phyloP scores from a whole-genome alignment of 2,888 invertebrate genomes.

The Philereme vetulata region DNA sequence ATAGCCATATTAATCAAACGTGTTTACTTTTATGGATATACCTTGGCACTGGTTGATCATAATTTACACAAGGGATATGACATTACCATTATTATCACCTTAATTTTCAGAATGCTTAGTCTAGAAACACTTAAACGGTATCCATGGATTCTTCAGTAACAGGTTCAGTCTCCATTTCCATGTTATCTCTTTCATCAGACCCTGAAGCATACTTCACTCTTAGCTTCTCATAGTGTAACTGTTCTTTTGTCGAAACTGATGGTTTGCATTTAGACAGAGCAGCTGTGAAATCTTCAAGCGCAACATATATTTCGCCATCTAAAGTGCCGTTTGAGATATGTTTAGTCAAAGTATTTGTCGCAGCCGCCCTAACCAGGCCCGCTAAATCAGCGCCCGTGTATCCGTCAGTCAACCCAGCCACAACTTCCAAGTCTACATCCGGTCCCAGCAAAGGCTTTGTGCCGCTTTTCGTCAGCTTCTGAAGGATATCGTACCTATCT shows the following conservation, averaged over 20 bases:
- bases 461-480: slow-evolving; percentile 94
- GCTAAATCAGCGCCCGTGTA: slow-evolving; percentile 98
- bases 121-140: slow-evolving; percentile 62
- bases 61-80: slow-evolving; percentile 45
- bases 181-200: slow-evolving; percentile 69
- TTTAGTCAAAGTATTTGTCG: slow-evolving; percentile 90
- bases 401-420: slow-evolving; percentile 89
- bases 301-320: slow-evolving; percentile 85
- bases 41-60: slow-evolving; percentile 67
- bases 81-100: slow-evolving; percentile 41
- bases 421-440: slow-evolving; percentile 89
- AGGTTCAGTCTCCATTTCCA: slow-evolving; percentile 83
- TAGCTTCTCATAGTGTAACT: slow-evolving; percentile 89
- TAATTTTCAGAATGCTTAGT: slow-evolving; percentile 25
- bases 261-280: slow-evolving; percentile 93
- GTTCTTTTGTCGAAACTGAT: slow-evolving; percentile 93
- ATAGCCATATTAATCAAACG: slow-evolving; percentile 11
- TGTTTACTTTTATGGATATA: slow-evolving; percentile 19
- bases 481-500: slow-evolving; percentile 94
- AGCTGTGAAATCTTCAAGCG: slow-evolving; percentile 88
- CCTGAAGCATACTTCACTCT: slow-evolving; percentile 86
- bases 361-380: slow-evolving; percentile 94
- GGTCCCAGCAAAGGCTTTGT: slow-evolving; percentile 89
- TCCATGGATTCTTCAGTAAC: slow-evolving; percentile 79
- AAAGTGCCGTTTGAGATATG: slow-evolving; percentile 84